Conservation (phyloP, 2,113 vertebrate species). For the Mobula birostris region DNA sequence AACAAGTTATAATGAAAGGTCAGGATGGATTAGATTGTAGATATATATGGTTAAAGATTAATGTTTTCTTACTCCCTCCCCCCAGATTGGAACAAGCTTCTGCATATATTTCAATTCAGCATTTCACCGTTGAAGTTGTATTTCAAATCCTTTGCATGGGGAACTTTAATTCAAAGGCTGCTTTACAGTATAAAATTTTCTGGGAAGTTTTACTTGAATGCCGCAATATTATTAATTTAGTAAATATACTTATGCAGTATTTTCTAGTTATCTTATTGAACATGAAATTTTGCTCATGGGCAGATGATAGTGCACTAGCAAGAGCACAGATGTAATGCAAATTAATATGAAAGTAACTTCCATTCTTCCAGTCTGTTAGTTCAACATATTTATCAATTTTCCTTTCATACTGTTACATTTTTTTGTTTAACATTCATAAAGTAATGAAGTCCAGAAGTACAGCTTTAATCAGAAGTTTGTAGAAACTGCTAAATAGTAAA, state of each 20-base stretch:
- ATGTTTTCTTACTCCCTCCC: not conserved
- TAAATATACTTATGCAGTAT: constrained; percentile 13
- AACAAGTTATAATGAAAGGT: not conserved
- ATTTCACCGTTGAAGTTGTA: not conserved
- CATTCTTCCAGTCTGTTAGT: not conserved
- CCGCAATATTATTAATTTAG: not conserved
- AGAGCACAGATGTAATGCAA: not conserved
- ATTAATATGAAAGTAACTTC: not conserved
- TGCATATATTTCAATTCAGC: constrained; percentile 10
- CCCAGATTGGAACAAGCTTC: not conserved
- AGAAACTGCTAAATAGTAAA: not conserved
- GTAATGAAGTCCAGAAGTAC: not conserved
- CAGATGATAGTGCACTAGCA: not conserved
- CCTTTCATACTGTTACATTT: not conserved
- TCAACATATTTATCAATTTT: not conserved
- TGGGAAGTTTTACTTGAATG: not conserved
- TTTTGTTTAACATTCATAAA: constrained; percentile 6
- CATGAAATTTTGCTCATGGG: not conserved
- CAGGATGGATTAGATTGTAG: not conserved
- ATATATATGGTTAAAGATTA: not conserved
- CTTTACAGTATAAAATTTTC: not conserved
- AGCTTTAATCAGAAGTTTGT: not conserved
- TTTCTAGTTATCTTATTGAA: not conserved
- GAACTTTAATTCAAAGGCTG: not conserved
- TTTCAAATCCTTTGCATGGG: not conserved